Conservation (phyloP, 2,797 vertebrate genomes). For the Catamblyrhynchus diadema region DNA sequence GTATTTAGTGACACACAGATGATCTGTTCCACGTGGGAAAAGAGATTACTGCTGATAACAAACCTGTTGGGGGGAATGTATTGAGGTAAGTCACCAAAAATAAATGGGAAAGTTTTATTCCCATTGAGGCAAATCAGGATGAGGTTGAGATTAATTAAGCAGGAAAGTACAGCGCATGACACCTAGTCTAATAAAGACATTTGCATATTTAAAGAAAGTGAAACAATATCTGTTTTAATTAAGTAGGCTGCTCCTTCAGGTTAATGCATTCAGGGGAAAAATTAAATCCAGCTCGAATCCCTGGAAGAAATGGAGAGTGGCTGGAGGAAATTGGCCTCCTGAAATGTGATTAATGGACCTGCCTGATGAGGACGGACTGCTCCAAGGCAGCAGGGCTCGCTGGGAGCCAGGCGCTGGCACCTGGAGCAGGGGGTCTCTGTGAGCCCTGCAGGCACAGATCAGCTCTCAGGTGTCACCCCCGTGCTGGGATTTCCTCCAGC, state of each 20-base stretch:
- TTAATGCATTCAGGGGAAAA: slow-evolving; percentile 60
- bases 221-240: slow-evolving; percentile 67
- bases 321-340: slow-evolving; percentile 33
- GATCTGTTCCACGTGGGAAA: not conserved
- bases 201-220: slow-evolving; percentile 55
- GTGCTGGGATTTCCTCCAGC: not conserved
- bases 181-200: slow-evolving; percentile 54
- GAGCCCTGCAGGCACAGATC: not conserved
- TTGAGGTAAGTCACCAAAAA: not conserved
- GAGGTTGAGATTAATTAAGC: slow-evolving; percentile 50
- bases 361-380: not conserved
- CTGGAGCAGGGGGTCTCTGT: not conserved
- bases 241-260: slow-evolving; percentile 60
- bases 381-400: not conserved
- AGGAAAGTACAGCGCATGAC: slow-evolving; percentile 14
- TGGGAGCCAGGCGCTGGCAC: not conserved
- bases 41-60: not conserved
- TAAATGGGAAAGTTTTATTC: not conserved
- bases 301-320: slow-evolving; percentile 25
- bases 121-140: not conserved
- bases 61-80: not conserved
- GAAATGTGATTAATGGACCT: slow-evolving; percentile 43
- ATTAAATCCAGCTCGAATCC: slow-evolving; percentile 28
- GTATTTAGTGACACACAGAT: not conserved
- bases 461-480: not conserved